Evolutionary conservation across 2,113 vertebrate species (phyloP), one percentile per base, ranked within the genome.

Genomic region (Phyllopteryx taeniolatus): DNA sequence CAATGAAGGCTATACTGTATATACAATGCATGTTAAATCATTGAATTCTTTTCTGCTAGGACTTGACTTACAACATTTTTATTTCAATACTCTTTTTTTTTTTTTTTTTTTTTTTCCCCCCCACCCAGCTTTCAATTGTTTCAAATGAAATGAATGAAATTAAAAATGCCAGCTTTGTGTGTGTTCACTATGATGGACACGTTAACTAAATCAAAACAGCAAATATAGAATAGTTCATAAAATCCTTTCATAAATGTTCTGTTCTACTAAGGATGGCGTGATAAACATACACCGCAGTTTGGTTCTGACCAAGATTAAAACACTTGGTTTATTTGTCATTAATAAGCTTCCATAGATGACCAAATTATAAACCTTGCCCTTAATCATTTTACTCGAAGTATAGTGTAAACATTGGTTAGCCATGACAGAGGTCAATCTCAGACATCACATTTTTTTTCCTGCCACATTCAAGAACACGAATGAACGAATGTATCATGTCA

Each of bases 401-500:
- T 56, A 73, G 44, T 61, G 75, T 83, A 73, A 84, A 80, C 76
- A 85, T 82, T 49, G 57, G 42, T 76, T 27, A 62, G 71, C 74
- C 70, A 33, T 22, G 51, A 76, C 73, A 77, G 71, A 72, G 71
- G 64, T 69, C 49, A 68, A 63, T 61, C 46, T 77, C 65, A 68
- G 43, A 72, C 47, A n/a, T 72, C 17, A 67, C 20, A 69, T 69
- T 74, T 70, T 73, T 56, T 33, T 61, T 47, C 12, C 64, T 73
- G 72, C 77, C 71, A 76, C 71, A 74, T 74, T 77, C 53, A 81
- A 56, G 60, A 84, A 67, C 80, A 67, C 74, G 61, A 79, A 27
- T 27, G 62, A 61, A 66, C 79, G 74, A 68, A 60, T 69, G 74
- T 20, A 71, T 74, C 63, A 22, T 51, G 33, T 76, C 64, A 68